Evolutionary conservation across 1,140 invertebrate genomes (phyloP), one percentile per base, ranked within the genome.

Genomic region (Macrobrachium rosenbergii): DNA sequence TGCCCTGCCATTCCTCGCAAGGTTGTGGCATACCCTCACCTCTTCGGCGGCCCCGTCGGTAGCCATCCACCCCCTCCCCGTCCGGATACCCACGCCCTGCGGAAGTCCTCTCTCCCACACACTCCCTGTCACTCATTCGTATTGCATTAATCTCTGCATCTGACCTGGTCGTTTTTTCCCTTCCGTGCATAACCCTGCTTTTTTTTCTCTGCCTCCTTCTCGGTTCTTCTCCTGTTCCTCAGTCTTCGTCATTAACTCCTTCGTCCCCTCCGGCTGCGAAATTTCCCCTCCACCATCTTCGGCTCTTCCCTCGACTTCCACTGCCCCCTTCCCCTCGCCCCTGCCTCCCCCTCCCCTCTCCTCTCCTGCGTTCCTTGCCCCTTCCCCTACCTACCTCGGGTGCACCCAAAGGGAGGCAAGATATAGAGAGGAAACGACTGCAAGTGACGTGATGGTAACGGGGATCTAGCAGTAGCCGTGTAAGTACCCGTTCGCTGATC

Each of bases 271-370:
- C 75, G 43, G 43, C 75, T 59, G 37, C 52, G 7, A 52, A 12
- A 52, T 28, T 28, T 69, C 64, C 64, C 23, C 78, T 43, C 52
- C 62, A 37, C 78, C 58, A n/a, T 59, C 78, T 37, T 62, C 78
- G 43, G n/a, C 67, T 60, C 28, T 37, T 83, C 60, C 81, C 81
- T 67, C 64, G 45, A 52, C 81, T 28, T 69, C 64, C 64, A n/a
- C 64, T 69, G 19, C 81, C 45, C 81, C 67, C 19, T 45, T 62
- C 82, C 67, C 59, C 19, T 59, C 76, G 75, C 73, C 45, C 43
- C 67, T 64, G 17, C 83, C 69, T 16, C 11, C 63, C 23, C 75
- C 67, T 28, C 17, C n/a, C 19, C 16, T 62, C 76, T 63, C 76
- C 60, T 58, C 67, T 6, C 43, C 19, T 7, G 3, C 43, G 14